Conservation (phyloP, 1,140 invertebrate genomes). For the Lordiphosa stackelbergi region DNA sequence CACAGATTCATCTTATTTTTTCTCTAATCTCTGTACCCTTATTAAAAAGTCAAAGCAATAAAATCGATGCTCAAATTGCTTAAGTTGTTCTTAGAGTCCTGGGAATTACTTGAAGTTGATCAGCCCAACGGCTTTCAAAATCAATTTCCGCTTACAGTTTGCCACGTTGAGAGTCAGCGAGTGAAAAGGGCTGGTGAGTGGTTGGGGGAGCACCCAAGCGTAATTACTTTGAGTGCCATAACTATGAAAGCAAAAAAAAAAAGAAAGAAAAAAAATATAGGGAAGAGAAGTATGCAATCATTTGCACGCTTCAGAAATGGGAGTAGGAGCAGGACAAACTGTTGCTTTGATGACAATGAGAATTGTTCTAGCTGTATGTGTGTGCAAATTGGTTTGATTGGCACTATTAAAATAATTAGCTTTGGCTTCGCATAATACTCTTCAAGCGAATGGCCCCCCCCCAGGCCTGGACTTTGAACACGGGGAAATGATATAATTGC, state of each 20-base stretch:
- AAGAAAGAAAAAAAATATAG: too few relatives aligned
- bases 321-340: slow-evolving; percentile 19
- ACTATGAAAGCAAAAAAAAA: slow-evolving; percentile 5
- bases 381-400: slow-evolving; percentile 55
- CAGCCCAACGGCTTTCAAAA: slow-evolving; percentile 59
- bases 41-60: not conserved
- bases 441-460: too few relatives aligned
- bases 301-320: slow-evolving; percentile 36
- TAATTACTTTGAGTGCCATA: slow-evolving; percentile 64
- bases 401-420: slow-evolving; percentile 67
- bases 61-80: slow-evolving; percentile 35
- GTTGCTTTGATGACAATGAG: slow-evolving; percentile 40
- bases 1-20: too few relatives aligned
- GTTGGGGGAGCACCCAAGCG: slow-evolving; percentile 4
- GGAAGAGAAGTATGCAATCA: slow-evolving; percentile 58
- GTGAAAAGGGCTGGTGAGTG: slow-evolving; percentile 1
- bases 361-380: slow-evolving; percentile 5
- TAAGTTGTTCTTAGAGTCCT: slow-evolving; percentile 19
- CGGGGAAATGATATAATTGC: slow-evolving; percentile 53
- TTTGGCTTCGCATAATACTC: not conserved
- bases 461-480: too few relatives aligned
- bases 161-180: slow-evolving; percentile 2
- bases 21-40: too few relatives aligned
- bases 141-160: slow-evolving; percentile 65
- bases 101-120: slow-evolving; percentile 32